Evolutionary conservation across 2,797 vertebrate species (phyloP), one percentile per base, ranked within the genome.

Genomic region (Sebastes elongatus): DNA sequence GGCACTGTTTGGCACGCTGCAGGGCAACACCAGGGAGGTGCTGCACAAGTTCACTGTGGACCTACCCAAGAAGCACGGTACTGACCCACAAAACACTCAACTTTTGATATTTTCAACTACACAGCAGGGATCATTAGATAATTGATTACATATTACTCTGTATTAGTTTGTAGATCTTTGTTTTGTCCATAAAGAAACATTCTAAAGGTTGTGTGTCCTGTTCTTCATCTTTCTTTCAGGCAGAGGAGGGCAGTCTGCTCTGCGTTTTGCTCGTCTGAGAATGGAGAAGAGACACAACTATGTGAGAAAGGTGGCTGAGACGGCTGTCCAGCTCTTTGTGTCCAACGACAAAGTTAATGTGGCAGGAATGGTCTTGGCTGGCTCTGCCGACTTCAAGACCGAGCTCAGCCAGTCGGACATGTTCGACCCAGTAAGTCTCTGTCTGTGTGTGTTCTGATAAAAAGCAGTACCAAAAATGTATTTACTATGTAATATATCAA

Each of bases 221-320:
- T 71, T 71, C 8, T 32, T 22, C 52, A 2, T 76, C 35, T 63
- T n/a, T 84, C 53, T 74, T 59, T 74, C 90, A 99, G 98, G 99
- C 89, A 97, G 99, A 97, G 99, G 99, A 95, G 99, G 99, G 74
- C 98, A 99, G 86, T 99, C 99, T 84, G 98, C 99, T 63, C 94
- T 99, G 94, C 98, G 99, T 94, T 99, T 99, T 72, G 99, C 99
- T 86, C 98, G 99, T 89, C 95, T 99, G 89, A 95, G 99, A 94
- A 99, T 99, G 98, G 98, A 99, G 88, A 99, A 99, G 90, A 96
- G 98, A 89, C 99, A 99, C 94, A 99, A 99, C 96, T 99, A 99
- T 3, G 99, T 99, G 87, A 96, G 99, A 85, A 99, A 99, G 95
- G 99, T 99, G 88, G 99, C 99, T 1, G 99, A 99, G 95, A 99